Conservation (phyloP, 2,113 vertebrate species). For the Microcebus tavaratra region DNA sequence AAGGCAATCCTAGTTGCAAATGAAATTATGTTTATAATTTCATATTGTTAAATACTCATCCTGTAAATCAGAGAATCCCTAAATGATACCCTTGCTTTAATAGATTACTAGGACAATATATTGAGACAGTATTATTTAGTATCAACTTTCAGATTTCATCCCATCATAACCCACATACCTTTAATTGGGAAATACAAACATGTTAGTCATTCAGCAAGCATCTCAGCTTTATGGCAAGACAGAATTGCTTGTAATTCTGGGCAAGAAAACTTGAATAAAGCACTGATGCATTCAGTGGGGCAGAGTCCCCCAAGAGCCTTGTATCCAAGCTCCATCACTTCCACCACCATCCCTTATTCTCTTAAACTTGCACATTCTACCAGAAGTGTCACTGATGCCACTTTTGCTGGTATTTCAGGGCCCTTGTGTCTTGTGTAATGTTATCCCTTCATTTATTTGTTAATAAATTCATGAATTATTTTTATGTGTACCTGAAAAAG, state of each 20-base stretch:
- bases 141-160: not conserved
- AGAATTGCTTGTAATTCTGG: not conserved
- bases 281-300: accelerated
- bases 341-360: not conserved
- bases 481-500: not conserved
- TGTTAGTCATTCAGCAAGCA: not conserved
- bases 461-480: not conserved
- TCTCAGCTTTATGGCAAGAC: not conserved
- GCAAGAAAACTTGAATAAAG: not conserved
- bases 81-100: not conserved
- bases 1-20: not conserved
- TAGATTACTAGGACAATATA: not conserved
- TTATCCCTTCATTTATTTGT: not conserved
- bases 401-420: not conserved
- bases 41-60: not conserved
- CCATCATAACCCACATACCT: not conserved
- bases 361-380: not conserved
- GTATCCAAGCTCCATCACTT: not conserved
- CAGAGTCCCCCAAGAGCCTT: not conserved
- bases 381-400: not conserved
- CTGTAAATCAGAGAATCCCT: not conserved
- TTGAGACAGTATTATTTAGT: not conserved
- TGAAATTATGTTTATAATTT: not conserved
- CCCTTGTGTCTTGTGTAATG: not conserved
- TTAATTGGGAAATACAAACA: not conserved